Evolutionary conservation across 2,797 vertebrate genomes (phyloP), one percentile per base, ranked within the genome.

Genomic region (Onychomys leucogaster): DNA sequence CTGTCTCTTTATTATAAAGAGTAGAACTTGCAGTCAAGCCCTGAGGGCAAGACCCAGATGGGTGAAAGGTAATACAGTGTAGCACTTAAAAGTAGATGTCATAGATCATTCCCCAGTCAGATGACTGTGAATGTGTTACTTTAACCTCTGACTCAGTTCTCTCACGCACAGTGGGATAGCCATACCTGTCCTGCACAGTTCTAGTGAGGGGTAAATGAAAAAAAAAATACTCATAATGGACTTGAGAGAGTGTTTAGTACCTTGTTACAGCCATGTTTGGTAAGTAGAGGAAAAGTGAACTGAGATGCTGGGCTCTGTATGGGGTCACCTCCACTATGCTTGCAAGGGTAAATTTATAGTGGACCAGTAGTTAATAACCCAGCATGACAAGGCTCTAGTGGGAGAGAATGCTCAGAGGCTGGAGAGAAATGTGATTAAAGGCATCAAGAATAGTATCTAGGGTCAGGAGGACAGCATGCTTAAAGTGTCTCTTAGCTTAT

Each of bases 231-330:
- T 75, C 19, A 2, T 34, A 41, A 77, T 43, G 0, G 21, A 46
- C 34, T 78, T 95, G 71, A 41, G 71, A 95, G 37, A 85, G 25
- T 80, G 17, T 6, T 41, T 75, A 55, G 46, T 8, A n/a, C 25
- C 16, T 67, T 52, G 32, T 73, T 69, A 16, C 12, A 41, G 25
- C 34, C 55, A 57, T 37, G 0, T 57, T 88, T 49, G 37, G 85
- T 91, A 91, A 75, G 61, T 34, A 86, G 41, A 77, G 69, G 83
- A 65, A 89, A 61, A 91, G 65, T 61, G 32, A 92, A 52, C 37
- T 84, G 71, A 91, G 46, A 46, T 85, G 19, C 11, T 81, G 37
- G 46, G 63, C 19, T 82, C 17, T 94, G 13, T 17, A 12, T 80
- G 6, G 0, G 57, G 52, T 83, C 73, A n/a, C 41, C 49, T 11